Evolutionary conservation across 2,888 invertebrate species (phyloP).

Genomic region (Timema cristinae): DNA sequence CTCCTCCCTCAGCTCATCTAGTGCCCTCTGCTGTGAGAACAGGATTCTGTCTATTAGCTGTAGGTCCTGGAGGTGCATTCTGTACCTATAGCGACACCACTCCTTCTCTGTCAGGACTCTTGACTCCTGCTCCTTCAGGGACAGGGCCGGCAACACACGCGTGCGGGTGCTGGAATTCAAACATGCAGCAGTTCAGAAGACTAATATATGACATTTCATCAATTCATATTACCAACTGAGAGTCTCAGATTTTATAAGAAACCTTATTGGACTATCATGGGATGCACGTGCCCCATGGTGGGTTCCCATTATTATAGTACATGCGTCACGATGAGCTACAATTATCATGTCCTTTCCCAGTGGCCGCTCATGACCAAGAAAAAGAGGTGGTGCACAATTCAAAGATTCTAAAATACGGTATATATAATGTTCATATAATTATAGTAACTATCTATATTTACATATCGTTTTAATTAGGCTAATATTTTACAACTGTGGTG

Average conservation of each 20-base stretch:
- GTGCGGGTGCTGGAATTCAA: conserved; percentile 47
- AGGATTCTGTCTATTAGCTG: conserved; percentile 65
- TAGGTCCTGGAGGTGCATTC: conserved; percentile 61
- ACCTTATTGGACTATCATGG: no score
- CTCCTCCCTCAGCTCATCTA: conserved; percentile 72
- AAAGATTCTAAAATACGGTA: no score
- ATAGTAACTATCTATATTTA: no score
- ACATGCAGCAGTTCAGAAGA: neutral
- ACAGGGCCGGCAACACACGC: conserved; percentile 49
- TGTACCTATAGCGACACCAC: conserved; percentile 68
- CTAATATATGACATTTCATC: neutral
- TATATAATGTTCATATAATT: no score
- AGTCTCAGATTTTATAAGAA: neutral
- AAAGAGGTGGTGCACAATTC: no score
- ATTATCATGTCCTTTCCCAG: no score
- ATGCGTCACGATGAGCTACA: no score
- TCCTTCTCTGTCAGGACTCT: conserved; percentile 64
- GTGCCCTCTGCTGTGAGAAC: conserved; percentile 68
- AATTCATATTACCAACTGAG: neutral
- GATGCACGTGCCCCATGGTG: no score
- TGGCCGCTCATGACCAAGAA: no score
- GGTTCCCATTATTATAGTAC: no score
- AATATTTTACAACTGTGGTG: no score
- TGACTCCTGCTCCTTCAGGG: conserved; percentile 58
- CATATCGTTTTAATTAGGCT: no score